Conservation (phyloP, 2,888 invertebrate genomes). For the Drosophila melanosoma region DNA sequence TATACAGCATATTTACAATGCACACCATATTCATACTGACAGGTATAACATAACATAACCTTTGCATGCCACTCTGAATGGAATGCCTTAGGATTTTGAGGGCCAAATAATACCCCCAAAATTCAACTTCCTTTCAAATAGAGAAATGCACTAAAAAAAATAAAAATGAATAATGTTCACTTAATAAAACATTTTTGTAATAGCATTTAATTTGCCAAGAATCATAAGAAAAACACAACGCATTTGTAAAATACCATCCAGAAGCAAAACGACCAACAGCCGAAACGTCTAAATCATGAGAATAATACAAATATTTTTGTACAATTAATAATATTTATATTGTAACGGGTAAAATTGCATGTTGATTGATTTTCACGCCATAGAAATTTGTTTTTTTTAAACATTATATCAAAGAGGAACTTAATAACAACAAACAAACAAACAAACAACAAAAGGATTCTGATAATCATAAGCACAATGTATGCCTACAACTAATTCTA, state of each 20-base stretch:
- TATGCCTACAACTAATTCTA: slow-evolving; percentile 58
- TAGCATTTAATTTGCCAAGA: slow-evolving; percentile 60
- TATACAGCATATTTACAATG: slow-evolving; percentile 20
- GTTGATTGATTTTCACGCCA: slow-evolving; percentile 51
- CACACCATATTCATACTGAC: slow-evolving; percentile 12
- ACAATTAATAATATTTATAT: slow-evolving; percentile 32
- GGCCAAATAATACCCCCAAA: slow-evolving; percentile 33
- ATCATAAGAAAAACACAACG: slow-evolving; percentile 15
- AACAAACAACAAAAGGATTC: slow-evolving; percentile 50
- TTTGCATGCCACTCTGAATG: slow-evolving; percentile 8
- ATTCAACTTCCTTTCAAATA: slow-evolving; percentile 70
- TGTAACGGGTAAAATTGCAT: slow-evolving; percentile 18
- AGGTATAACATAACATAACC: not conserved
- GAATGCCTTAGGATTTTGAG: slow-evolving; percentile 21
- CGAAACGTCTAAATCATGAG: slow-evolving; percentile 53
- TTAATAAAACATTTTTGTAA: slow-evolving; percentile 42
- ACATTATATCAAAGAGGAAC: slow-evolving; percentile 35
- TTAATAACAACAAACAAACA: slow-evolving; percentile 20
- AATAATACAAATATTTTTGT: slow-evolving; percentile 59
- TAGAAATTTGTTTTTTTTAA: slow-evolving; percentile 39
- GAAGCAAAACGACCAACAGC: slow-evolving; percentile 69
- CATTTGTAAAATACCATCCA: slow-evolving; percentile 69
- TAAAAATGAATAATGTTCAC: slow-evolving; percentile 28
- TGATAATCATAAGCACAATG: slow-evolving; percentile 79
- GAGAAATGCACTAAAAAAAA: slow-evolving; percentile 46